phyloP scores from a whole-genome alignment of 2,888 invertebrate species.

The Theretra japonica region DNA sequence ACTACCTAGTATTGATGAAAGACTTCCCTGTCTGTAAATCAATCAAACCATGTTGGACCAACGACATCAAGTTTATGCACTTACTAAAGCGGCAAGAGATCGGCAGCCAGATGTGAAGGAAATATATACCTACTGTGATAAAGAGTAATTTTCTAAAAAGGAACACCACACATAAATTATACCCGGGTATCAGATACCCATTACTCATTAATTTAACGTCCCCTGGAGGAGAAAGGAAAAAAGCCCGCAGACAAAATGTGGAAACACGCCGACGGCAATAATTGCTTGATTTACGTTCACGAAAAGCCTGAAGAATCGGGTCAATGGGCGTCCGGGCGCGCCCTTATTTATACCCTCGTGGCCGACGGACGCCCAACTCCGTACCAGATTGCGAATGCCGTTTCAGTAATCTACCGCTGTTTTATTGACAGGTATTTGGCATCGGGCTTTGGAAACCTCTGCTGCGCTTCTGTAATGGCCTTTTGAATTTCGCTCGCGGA shows the following conservation, averaged over 20 bases:
- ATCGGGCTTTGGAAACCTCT: conserved; percentile 7
- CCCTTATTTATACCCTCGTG: conserved; percentile 36
- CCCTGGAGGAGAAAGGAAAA: conserved; percentile 1
- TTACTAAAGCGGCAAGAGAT: no score
- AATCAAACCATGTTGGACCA: no score
- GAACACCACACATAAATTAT: background rate
- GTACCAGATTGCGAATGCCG: conserved; percentile 20
- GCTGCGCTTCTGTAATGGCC: background rate
- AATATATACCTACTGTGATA: no score
- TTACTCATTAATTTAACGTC: conserved; percentile 1
- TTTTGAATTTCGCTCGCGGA: conserved; percentile 11
- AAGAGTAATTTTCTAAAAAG: background rate
- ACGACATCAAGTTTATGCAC: no score
- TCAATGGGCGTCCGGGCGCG: conserved; percentile 56
- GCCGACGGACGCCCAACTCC: background rate
- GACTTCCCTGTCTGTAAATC: no score
- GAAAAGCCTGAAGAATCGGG: conserved; percentile 55
- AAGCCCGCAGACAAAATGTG: conserved; percentile 34
- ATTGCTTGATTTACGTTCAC: conserved; percentile 58
- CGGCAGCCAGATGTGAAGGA: no score
- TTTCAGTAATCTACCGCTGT: conserved; percentile 20
- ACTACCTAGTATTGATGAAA: no score
- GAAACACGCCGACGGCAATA: conserved; percentile 47
- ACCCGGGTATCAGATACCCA: background rate
- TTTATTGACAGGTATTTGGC: conserved; percentile 27